Evolutionary conservation across 92 coral and sea anemone genomes (phyloP).

Genomic region (Epizoanthus ramosus): DNA sequence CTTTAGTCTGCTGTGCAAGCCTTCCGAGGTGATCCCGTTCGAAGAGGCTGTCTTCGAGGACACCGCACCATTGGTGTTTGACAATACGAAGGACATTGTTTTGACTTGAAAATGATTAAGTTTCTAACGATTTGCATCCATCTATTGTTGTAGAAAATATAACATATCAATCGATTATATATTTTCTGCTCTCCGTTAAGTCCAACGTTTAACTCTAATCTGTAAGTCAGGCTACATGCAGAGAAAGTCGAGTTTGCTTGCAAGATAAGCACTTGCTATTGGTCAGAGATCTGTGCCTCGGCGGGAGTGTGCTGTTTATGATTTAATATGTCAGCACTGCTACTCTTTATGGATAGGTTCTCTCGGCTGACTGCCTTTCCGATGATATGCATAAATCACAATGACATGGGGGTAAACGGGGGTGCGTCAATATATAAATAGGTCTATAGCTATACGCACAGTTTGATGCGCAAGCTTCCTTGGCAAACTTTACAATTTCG

Average conservation of each 20-base stretch:
- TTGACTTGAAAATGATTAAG: constrained; percentile 15
- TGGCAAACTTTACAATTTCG: too few relatives aligned
- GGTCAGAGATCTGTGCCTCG: background rate
- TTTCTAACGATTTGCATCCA: constrained; percentile 19
- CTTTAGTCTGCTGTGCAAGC: background rate
- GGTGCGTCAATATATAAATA: background rate
- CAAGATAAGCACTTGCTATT: background rate
- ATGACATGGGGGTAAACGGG: background rate
- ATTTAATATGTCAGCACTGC: background rate
- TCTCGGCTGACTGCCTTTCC: constrained; percentile 4
- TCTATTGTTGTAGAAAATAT: constrained; percentile 27
- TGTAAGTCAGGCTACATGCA: background rate
- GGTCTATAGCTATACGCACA: background rate
- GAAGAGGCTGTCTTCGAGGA: background rate
- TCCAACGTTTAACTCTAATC: background rate
- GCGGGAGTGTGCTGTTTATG: background rate
- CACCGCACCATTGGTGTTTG: constrained; percentile 6
- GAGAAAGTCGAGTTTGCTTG: background rate
- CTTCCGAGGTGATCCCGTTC: background rate
- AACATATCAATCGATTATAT: background rate
- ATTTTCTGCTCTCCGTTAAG: background rate
- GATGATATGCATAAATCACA: constrained; percentile 1
- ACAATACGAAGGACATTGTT: constrained; percentile 34
- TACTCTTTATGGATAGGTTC: background rate
- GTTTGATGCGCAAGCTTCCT: background rate